Conservation (phyloP, 2,888 invertebrate genomes). For the Spilosoma lubricipeda region DNA sequence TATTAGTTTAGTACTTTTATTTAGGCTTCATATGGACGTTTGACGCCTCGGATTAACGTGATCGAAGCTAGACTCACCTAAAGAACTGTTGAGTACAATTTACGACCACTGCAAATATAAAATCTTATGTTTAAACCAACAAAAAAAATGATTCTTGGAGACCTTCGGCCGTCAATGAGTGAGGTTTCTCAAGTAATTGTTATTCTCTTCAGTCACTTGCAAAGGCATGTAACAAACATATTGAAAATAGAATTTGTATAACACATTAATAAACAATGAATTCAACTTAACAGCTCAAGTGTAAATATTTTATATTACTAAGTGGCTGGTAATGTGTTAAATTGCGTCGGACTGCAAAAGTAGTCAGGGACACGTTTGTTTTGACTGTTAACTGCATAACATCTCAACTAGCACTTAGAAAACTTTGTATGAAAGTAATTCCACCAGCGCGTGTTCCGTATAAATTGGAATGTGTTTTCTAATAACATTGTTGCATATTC, state of each 20-base stretch:
- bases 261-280: conserved; percentile 19
- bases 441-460: neutral
- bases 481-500: conserved; percentile 16
- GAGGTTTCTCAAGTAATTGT: neutral
- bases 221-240: too few relatives aligned
- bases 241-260: conserved; percentile 14
- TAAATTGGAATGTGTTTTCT: conserved; percentile 12
- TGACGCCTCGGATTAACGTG: neutral
- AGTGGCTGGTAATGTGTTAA: neutral
- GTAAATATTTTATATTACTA: conserved; percentile 2
- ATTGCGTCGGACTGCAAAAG: neutral
- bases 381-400: conserved; percentile 1
- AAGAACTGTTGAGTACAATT: too few relatives aligned
- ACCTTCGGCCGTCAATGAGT: neutral
- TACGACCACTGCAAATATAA: neutral
- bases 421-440: conserved; percentile 3
- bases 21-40: neutral
- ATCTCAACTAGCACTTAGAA: conserved; percentile 5
- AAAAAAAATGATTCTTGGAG: too few relatives aligned
- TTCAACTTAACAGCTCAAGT: neutral
- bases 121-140: neutral
- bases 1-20: neutral
- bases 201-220: neutral
- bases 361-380: neutral
- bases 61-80: neutral